Conservation (phyloP, 35 echinoderm and acorn worm species). For the Ptychodera flava region DNA sequence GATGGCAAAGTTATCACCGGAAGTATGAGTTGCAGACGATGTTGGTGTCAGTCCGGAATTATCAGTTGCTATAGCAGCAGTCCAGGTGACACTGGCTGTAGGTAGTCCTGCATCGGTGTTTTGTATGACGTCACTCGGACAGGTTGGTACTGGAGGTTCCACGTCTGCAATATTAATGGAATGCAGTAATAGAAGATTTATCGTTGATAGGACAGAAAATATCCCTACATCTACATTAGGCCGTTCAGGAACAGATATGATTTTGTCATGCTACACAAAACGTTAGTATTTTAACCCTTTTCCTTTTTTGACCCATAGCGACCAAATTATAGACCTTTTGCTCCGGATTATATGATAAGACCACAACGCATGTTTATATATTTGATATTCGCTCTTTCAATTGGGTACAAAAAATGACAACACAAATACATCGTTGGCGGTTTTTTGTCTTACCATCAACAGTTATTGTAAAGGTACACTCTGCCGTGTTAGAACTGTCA, state of each 20-base stretch:
- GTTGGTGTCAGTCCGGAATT: constrained; percentile 30
- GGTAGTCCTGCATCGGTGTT: constrained; percentile 21
- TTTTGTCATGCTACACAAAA: constrained; percentile 17
- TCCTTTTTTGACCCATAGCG: too few species aligned
- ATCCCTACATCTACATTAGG: too few species aligned
- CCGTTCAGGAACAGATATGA: too few species aligned
- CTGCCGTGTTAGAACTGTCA: constrained; percentile 25
- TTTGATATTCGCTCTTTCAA: too few species aligned
- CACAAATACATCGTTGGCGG: too few species aligned
- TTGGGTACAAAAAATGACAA: too few species aligned
- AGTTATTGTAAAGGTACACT: constrained; percentile 29
- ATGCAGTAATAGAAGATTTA: too few species aligned
- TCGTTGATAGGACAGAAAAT: too few species aligned
- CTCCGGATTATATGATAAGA: too few species aligned
- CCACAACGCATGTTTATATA: constrained; percentile 14
- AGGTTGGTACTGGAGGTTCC: constrained; percentile 14
- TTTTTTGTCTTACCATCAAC: too few species aligned
- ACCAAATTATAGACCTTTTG: too few species aligned
- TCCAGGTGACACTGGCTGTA: constrained; percentile 16
- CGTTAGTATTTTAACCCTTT: constrained; percentile 17
- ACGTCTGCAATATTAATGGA: too few species aligned
- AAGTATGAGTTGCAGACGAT: constrained; percentile 19
- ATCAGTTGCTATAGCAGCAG: constrained; percentile 13
- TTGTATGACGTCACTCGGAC: constrained; percentile 7
- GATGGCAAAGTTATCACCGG: background rate